Evolutionary conservation across 2,888 invertebrate genomes (phyloP), one percentile per base, ranked within the genome.

Genomic region (Oxyteleia sp.): DNA sequence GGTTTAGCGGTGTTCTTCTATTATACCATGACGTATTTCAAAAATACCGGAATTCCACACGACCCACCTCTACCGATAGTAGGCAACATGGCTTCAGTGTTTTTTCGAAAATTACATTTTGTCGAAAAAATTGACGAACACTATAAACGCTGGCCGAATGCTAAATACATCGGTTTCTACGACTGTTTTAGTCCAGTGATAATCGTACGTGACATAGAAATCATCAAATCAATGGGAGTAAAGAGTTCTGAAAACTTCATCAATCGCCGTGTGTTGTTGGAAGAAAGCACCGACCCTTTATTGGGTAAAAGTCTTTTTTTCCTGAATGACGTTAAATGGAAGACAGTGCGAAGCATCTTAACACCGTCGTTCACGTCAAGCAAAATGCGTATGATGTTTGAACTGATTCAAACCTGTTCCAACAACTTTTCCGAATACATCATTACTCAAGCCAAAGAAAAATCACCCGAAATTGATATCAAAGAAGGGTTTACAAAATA

Each of bases 331-430:
- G 92, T 94, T 0, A 93, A 87, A 90, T 95, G 94, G 94, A 92
- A 94, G 0, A 93, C 94, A n/a, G 94, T 95, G 94, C 89, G 95
- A 13, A 91, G 92, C 0, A 93, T 94, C 0, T 86, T 95, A n/a
- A 94, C 94, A 47, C 95, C 95, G 1, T 94, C 94, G 0, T 95
- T 95, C 89, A 95, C 95, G 0, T 92, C 94, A 5, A 94, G 94
- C 61, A 95, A 95, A 88, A 94, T 95, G 94, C 93, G 94, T 45
- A 88, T 90, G 5, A 94, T 95, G 94, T 91, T 94, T 86, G 93
- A 93, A 0, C 92, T 94, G 59, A 94, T 95, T 68, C 82, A 84
- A 0, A 90, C 89, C 16, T 90, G 91, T 43, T 90, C 89, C 11
- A 82, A 71, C 61, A 87, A 87, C 15, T 90, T 66, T 53, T 29